These are phyloP conservation scores for Limnephilus auricula DNA, from an alignment of 2,888 invertebrate genomes.

Conservation along the genomic window DNA sequence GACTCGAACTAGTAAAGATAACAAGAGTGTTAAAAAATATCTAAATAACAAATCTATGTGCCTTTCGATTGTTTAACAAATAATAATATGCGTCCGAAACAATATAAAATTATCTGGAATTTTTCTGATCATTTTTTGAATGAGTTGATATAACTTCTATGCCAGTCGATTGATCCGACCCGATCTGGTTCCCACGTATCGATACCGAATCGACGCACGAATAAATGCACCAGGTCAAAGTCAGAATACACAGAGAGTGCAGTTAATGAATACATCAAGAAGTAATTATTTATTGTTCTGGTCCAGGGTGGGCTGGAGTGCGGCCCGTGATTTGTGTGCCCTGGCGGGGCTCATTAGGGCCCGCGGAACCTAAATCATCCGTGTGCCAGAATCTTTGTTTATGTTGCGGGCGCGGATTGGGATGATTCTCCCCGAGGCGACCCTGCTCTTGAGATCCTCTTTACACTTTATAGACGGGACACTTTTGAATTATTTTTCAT, in stretches of 20 bases:
- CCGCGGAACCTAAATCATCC: slow-evolving; percentile 52
- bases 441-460: neutral
- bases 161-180: neutral
- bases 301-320: slow-evolving; percentile 53
- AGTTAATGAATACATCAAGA: slow-evolving; percentile 62
- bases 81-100: no score
- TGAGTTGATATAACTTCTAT: neutral
- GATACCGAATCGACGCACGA: slow-evolving; percentile 23
- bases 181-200: slow-evolving; percentile 32
- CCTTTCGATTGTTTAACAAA: no score
- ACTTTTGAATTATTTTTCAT: neutral
- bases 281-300: slow-evolving; percentile 60
- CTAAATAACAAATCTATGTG: no score
- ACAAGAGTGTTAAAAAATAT: no score
- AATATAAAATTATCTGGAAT: no score
- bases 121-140: no score
- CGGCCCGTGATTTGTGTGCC: slow-evolving; percentile 57
- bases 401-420: slow-evolving; percentile 36
- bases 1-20: no score
- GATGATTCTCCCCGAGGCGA: slow-evolving; percentile 34
- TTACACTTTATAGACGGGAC: slow-evolving; percentile 24
- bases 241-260: slow-evolving; percentile 40
- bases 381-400: slow-evolving; percentile 40
- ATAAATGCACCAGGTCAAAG: slow-evolving; percentile 36
- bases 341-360: slow-evolving; percentile 51